Evolutionary conservation across 2,113 vertebrate species (phyloP).

Genomic region (Sphaerodactylus townsendi): DNA sequence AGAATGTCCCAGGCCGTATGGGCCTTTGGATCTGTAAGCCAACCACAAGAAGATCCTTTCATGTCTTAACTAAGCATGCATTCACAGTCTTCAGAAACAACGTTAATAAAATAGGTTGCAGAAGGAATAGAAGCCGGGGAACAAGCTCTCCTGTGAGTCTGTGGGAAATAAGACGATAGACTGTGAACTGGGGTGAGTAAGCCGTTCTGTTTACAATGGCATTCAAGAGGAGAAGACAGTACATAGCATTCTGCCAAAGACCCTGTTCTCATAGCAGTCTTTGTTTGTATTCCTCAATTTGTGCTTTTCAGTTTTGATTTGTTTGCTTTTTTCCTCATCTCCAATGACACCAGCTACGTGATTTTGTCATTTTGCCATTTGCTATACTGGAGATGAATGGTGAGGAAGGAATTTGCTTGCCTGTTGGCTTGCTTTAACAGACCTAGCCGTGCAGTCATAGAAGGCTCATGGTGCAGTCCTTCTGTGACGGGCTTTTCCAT

Average conservation of each 20-base stretch:
- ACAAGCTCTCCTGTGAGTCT: not conserved
- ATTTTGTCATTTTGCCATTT: not conserved
- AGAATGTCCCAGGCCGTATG: too few relatives aligned
- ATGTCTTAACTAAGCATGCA: not conserved
- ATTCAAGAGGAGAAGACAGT: not conserved
- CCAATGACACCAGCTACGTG: not conserved
- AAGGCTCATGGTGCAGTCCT: not conserved
- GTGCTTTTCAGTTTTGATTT: conserved; percentile 14
- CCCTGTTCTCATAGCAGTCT: conserved; percentile 2
- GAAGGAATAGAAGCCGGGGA: not conserved
- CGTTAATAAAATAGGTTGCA: not conserved
- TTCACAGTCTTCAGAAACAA: not conserved
- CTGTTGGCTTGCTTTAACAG: not conserved
- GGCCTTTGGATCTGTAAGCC: not conserved
- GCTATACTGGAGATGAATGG: not conserved
- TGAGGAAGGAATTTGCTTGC: conserved; percentile 12
- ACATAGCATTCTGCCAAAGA: not conserved
- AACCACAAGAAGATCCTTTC: not conserved
- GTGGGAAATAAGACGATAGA: not conserved
- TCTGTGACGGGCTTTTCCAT: not conserved
- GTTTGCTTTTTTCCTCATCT: conserved; percentile 12
- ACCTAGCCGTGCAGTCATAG: not conserved
- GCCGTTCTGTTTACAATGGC: not conserved
- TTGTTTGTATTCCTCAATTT: conserved; percentile 14
- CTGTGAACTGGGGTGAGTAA: not conserved